Percentiles rank a stretch among this genome's conserved stretches.
These are phyloP conservation scores for Drosophila ficusphila DNA, from an alignment of 1,140 invertebrate species.

Conservation along the genomic window DNA sequence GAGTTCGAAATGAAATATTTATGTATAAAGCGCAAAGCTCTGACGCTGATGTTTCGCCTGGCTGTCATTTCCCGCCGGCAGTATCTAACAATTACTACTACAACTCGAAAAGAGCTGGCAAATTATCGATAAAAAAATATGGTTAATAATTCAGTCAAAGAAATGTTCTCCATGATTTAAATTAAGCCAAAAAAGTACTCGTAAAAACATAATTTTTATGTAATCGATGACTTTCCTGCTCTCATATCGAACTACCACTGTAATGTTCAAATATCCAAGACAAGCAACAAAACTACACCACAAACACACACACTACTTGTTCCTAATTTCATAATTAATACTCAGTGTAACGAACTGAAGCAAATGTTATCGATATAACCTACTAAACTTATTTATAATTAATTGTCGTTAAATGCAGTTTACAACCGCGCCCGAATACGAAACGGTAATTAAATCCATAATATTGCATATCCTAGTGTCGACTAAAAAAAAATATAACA, in stretches of 20 bases:
- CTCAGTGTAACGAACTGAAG: neutral
- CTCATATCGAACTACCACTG: neutral
- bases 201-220: neutral
- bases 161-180: neutral
- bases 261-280: neutral
- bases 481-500: conserved; percentile 32
- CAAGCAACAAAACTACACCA: conserved; percentile 13
- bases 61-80: conserved; percentile 12
- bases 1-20: conserved; percentile 20
- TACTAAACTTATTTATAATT: conserved; percentile 74
- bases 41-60: neutral
- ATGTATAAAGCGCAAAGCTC: conserved; percentile 4
- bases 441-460: conserved; percentile 83
- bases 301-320: conserved; percentile 15
- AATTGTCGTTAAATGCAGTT: conserved; percentile 81
- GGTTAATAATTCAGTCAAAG: neutral
- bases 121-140: neutral
- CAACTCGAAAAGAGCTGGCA: neutral
- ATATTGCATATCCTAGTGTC: conserved; percentile 47
- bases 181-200: too few relatives aligned
- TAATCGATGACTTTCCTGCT: neutral
- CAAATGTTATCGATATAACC: conserved; percentile 32
- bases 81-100: neutral
- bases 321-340: conserved; percentile 45
- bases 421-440: conserved; percentile 83